Percentiles rank a stretch among this genome's conserved stretches.
These are phyloP conservation scores for Struthidea cinerea DNA, from an alignment of 2,113 vertebrate genomes.

Conservation along the genomic window DNA sequence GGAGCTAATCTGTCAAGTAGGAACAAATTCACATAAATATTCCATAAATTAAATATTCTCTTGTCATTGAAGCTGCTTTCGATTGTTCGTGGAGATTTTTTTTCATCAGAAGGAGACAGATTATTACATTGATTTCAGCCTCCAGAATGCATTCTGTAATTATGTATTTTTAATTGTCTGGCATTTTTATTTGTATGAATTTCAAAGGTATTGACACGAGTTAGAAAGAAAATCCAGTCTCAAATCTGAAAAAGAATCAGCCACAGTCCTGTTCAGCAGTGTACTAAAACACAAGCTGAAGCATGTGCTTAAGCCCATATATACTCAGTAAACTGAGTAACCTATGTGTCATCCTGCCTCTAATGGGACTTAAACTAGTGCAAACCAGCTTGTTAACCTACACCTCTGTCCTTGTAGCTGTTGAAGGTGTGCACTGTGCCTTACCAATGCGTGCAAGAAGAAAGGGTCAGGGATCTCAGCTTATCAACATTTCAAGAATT, in stretches of 20 bases:
- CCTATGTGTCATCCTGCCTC: not conserved
- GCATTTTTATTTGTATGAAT: not conserved
- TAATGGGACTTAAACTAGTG: not conserved
- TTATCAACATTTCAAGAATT: constrained; percentile 30
- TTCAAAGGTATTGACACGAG: not conserved
- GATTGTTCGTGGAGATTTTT: not conserved
- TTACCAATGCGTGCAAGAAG: not conserved
- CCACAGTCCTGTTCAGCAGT: not conserved
- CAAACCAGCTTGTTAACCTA: not conserved
- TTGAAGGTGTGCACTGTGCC: not conserved
- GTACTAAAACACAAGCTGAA: not conserved
- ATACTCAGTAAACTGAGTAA: not conserved
- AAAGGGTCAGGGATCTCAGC: not conserved
- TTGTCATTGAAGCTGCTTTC: not conserved
- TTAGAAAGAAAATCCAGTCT: not conserved
- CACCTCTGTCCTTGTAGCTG: not conserved
- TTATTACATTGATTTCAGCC: constrained; percentile 30
- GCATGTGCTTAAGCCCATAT: not conserved
- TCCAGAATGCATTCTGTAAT: constrained; percentile 23
- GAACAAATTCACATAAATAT: constrained; percentile 40
- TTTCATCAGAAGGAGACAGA: not conserved
- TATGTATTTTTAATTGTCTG: not conserved
- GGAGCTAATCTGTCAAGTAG: constrained; percentile 12
- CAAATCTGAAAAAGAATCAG: not conserved
- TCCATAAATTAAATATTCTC: constrained; percentile 1